Evolutionary conservation across 2,113 vertebrate species (phyloP).

Genomic region (Mugil cephalus): DNA sequence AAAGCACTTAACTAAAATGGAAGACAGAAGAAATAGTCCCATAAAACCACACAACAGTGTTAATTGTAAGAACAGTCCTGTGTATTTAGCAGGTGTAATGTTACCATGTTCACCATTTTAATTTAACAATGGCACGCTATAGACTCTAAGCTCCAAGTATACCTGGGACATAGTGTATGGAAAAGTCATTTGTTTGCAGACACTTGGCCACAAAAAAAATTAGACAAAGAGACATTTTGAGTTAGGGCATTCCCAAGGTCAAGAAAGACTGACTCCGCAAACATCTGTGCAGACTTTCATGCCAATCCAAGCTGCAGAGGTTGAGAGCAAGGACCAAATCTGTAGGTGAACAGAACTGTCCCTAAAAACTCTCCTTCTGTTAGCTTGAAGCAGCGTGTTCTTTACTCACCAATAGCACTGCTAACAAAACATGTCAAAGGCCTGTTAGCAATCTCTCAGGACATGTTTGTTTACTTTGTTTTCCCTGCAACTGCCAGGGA

Average conservation of each 20-base stretch:
- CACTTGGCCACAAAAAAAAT: too few relatives aligned
- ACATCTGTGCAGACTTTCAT: neutral
- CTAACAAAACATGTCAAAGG: neutral
- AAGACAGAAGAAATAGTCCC: neutral
- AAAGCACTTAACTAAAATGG: neutral
- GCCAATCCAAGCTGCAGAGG: neutral
- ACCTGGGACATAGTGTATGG: too few relatives aligned
- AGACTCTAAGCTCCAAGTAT: too few relatives aligned
- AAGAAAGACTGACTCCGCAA: too few relatives aligned
- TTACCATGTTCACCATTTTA: too few relatives aligned
- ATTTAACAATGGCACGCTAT: too few relatives aligned
- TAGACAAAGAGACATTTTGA: too few relatives aligned
- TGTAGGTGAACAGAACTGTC: neutral
- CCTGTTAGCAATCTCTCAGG: neutral
- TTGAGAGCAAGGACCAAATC: neutral
- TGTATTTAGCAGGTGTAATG: too few relatives aligned
- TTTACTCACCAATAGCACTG: neutral
- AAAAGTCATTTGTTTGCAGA: too few relatives aligned
- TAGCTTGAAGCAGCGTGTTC: neutral
- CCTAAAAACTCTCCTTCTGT: neutral
- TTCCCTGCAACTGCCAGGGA: neutral
- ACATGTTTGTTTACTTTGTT: conserved; percentile 19
- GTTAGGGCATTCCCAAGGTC: too few relatives aligned
- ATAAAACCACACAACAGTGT: too few relatives aligned
- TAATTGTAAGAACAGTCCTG: too few relatives aligned